A percentile compares a stretch with the other conserved stretches of the same genome.
Evolutionary conservation across 1,140 invertebrate species (phyloP).

Genomic region (Calliphora vicina): DNA sequence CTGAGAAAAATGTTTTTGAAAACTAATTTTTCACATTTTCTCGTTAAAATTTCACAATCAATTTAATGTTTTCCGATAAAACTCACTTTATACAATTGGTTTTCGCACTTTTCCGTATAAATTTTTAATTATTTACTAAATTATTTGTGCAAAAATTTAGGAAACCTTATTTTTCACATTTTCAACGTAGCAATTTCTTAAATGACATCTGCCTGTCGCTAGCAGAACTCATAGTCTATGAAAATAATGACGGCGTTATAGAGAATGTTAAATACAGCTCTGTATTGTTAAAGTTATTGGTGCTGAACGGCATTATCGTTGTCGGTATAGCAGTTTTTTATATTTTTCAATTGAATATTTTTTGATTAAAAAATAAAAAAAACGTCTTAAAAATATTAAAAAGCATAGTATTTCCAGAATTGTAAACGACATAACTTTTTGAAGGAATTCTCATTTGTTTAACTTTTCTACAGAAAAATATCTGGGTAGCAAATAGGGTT

Average conservation of each 20-base stretch:
- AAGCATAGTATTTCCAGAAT: too few relatives aligned
- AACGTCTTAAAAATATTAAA: too few relatives aligned
- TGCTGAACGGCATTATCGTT: too few relatives aligned
- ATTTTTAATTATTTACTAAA: conserved; percentile 1
- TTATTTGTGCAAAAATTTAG: conserved; percentile 27
- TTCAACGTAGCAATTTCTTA: conserved; percentile 15
- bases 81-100: background rate
- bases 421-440: too few relatives aligned
- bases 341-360: too few relatives aligned
- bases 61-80: background rate
- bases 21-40: background rate
- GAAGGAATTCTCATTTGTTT: too few relatives aligned
- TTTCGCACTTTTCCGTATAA: conserved; percentile 10
- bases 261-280: background rate
- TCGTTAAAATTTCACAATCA: background rate
- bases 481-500: too few relatives aligned
- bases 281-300: too few relatives aligned
- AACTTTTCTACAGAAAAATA: too few relatives aligned
- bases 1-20: background rate
- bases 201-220: background rate
- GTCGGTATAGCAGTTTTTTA: too few relatives aligned
- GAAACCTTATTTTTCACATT: conserved; percentile 32
- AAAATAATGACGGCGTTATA: background rate
- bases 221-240: background rate
- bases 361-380: too few relatives aligned